Evolutionary conservation across 2,113 vertebrate genomes (phyloP), one percentile per base, ranked within the genome.

Genomic region (Tringa solitaria): DNA sequence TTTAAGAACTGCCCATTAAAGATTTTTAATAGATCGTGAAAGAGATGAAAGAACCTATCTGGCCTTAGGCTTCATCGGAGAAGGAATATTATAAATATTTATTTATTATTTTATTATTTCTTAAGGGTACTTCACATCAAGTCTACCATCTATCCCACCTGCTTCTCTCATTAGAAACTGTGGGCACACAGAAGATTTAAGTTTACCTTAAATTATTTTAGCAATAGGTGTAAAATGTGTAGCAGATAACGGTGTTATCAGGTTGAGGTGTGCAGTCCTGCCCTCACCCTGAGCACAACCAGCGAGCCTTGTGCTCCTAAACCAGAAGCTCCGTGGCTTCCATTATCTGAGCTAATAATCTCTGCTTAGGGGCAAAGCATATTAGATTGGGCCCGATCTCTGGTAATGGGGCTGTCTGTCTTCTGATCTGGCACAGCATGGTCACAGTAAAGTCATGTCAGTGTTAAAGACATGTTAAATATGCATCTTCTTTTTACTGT

Each of bases 91-190:
- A 84, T 75, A 95, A 92, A 70, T 89, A 95, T 90, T 92, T 96
- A 89, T 94, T 90, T 93, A 56, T 54, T 86, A 80, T 88, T 93
- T 94, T 94, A 77, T 74, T 67, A 91, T 88, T 84, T 84, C 76
- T 84, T 87, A 90, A 78, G 57, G 28, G 30, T 53, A 37, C 22
- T 70, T 87, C 37, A 6, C 30, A 48, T 60, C 48, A 90, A 50
- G 8, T 73, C 45, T 91, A 65, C 18, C 19, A 22, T 27, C 51
- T 59, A 53, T 41, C 30, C 46, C 21, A 48, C 14, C 26, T 57
- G 4, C 9, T 75, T 70, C 56, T 81, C 39, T 67, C 61, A 54
- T 78, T n/a, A 65, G 27, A 51, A 88, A 54, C 1, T 11, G 16
- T 9, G 22, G 19, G 15, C 32, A 77, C 12, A 67, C 32, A 63